A percentile compares a stretch with the other conserved stretches of the same genome.
These are phyloP conservation scores for Pseudolycoriella hygida DNA, from an alignment of 2,888 invertebrate species.

Conservation along the genomic window DNA sequence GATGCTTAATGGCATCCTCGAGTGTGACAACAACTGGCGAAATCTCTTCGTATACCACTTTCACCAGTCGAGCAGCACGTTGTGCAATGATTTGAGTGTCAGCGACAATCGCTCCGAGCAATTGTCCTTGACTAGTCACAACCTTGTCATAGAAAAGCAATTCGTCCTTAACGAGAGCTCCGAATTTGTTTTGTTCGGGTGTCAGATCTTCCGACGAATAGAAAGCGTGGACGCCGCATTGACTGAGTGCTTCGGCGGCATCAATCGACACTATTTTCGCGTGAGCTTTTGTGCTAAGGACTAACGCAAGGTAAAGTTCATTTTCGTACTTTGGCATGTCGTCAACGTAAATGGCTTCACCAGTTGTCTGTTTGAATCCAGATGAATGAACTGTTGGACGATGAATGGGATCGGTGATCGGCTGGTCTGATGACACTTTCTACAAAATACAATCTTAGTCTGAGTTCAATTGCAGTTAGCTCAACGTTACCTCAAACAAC, in stretches of 20 bases:
- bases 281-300: conserved; percentile 63
- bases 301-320: conserved; percentile 66
- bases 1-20: conserved; percentile 65
- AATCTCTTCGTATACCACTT: conserved; percentile 65
- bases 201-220: conserved; percentile 61
- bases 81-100: conserved; percentile 63
- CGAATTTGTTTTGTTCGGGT: conserved; percentile 44
- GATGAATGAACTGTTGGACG: conserved; percentile 64
- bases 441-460: conserved; percentile 23
- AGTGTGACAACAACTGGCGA: conserved; percentile 68
- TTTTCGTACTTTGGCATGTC: conserved; percentile 63
- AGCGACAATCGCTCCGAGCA: conserved; percentile 66
- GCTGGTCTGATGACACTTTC: conserved; percentile 35
- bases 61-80: conserved; percentile 62
- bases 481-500: conserved; percentile 31
- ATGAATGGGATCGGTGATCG: conserved; percentile 55
- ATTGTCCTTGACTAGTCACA: conserved; percentile 65
- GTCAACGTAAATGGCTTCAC: conserved; percentile 83
- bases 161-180: conserved; percentile 64
- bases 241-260: conserved; percentile 47
- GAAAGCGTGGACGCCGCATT: conserved; percentile 69
- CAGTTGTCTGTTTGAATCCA: conserved; percentile 74
- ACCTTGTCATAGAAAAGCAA: conserved; percentile 58
- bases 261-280: conserved; percentile 66
- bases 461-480: conserved; percentile 10